Evolutionary conservation across 2,113 vertebrate species (phyloP).

Genomic region (Cyanoramphus novaezelandiae): DNA sequence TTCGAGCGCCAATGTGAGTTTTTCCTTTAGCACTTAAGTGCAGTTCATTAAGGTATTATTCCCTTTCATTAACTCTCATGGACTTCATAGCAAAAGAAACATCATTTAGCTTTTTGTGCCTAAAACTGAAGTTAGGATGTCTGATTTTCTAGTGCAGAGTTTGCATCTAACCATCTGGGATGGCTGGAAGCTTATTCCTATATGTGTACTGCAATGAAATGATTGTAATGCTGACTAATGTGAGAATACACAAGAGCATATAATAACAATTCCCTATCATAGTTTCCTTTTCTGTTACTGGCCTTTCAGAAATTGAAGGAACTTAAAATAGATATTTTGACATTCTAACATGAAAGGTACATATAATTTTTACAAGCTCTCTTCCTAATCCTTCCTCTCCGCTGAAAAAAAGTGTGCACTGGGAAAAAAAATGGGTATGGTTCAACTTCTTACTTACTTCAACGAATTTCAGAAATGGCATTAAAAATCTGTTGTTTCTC

Average conservation of each 20-base stretch:
- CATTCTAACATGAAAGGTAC: not conserved
- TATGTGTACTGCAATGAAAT: not conserved
- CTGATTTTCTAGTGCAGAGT: not conserved
- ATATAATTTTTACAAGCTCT: not conserved
- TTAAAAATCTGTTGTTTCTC: not conserved
- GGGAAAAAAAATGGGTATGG: not conserved
- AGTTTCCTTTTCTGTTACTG: not conserved
- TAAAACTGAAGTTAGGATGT: not conserved
- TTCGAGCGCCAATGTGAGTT: not conserved
- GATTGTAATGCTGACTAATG: not conserved
- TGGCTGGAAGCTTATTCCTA: not conserved
- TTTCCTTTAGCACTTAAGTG: not conserved
- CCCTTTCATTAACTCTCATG: not conserved
- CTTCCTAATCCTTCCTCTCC: not conserved
- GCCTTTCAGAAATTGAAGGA: not conserved
- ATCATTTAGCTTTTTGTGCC: not conserved
- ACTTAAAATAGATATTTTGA: not conserved
- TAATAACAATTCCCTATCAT: not conserved
- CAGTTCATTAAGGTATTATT: not conserved
- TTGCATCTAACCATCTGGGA: not conserved
- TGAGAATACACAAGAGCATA: not conserved
- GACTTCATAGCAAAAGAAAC: not conserved
- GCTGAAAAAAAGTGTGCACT: not conserved
- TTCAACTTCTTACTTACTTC: not conserved
- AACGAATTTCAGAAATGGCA: not conserved